Evolutionary conservation across 2,888 invertebrate species (phyloP).

Genomic region (Phlogophora meticulosa): DNA sequence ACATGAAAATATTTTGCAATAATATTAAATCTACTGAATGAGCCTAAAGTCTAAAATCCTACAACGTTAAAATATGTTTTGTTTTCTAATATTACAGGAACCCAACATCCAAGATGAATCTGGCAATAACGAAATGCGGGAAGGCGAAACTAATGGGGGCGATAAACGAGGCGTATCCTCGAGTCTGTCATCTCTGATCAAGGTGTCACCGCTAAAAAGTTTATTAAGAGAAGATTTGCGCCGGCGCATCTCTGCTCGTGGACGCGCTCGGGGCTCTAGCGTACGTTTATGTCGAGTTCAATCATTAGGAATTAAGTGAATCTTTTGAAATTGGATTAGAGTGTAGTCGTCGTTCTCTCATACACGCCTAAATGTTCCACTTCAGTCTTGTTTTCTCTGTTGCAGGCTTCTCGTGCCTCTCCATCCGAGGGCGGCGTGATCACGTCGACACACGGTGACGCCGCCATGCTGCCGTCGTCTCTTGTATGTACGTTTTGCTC

Average conservation of each 20-base stretch:
- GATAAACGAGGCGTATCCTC: constrained; percentile 91
- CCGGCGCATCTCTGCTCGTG: constrained; percentile 94
- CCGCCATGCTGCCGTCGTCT: constrained; percentile 88
- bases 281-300: constrained; percentile 76
- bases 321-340: constrained; percentile 34
- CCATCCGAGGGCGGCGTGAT: constrained; percentile 92
- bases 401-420: constrained; percentile 86
- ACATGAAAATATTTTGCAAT: too few relatives aligned
- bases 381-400: constrained; percentile 40
- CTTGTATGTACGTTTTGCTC: constrained; percentile 97
- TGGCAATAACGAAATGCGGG: constrained; percentile 76
- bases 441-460: constrained; percentile 94
- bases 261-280: constrained; percentile 90
- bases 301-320: constrained; percentile 40
- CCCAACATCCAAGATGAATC: constrained; percentile 80
- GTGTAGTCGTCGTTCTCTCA: constrained; percentile 44
- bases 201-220: constrained; percentile 96
- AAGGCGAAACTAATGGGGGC: constrained; percentile 82
- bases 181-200: constrained; percentile 94
- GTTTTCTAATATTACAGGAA: constrained; percentile 73
- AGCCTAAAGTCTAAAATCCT: neutral
- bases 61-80: neutral
- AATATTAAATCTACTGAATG: too few relatives aligned
- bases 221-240: constrained; percentile 96
- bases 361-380: constrained; percentile 1